Conservation (phyloP, 2,888 invertebrate genomes). For the Eupithecia abbreviata region DNA sequence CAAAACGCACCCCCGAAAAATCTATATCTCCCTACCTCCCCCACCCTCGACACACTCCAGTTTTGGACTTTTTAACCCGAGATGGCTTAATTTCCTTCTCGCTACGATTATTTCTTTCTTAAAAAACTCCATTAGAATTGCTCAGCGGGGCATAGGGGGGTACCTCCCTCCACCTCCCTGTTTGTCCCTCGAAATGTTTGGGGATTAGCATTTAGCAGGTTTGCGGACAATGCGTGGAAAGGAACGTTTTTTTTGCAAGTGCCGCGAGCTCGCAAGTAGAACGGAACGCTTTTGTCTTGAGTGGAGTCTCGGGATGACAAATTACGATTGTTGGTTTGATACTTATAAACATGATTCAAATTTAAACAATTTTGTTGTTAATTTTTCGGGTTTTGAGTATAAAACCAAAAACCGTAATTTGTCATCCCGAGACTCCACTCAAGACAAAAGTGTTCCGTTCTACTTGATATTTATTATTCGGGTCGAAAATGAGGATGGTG, state of each 20-base stretch:
- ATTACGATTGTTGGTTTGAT: slow-evolving; percentile 32
- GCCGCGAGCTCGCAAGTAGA: slow-evolving; percentile 37
- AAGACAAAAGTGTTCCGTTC: slow-evolving; percentile 46
- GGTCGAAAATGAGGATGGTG: not conserved
- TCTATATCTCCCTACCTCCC: slow-evolving; percentile 60
- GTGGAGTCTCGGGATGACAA: slow-evolving; percentile 39
- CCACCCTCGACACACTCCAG: slow-evolving; percentile 55
- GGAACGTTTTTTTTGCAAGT: slow-evolving; percentile 47
- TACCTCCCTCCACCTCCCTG: slow-evolving; percentile 29
- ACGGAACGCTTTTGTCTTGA: slow-evolving; percentile 47
- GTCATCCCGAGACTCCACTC: slow-evolving; percentile 41
- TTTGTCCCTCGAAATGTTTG: slow-evolving; percentile 50
- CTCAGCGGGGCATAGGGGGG: slow-evolving; percentile 47
- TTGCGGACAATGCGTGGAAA: slow-evolving; percentile 57
- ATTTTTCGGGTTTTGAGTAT: not conserved
- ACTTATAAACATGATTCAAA: not conserved
- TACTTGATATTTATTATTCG: not conserved
- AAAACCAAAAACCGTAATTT: slow-evolving; percentile 34
- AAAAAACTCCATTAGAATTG: slow-evolving; percentile 72
- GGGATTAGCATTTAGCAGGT: slow-evolving; percentile 65
- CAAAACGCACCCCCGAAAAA: slow-evolving; percentile 69
- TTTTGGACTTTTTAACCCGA: slow-evolving; percentile 78
- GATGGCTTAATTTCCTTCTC: slow-evolving; percentile 79
- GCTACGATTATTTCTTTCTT: slow-evolving; percentile 69
- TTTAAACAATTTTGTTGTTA: not conserved